phyloP scores from a whole-genome alignment of 2,797 vertebrate genomes.

The Micrastur ruficollis region DNA sequence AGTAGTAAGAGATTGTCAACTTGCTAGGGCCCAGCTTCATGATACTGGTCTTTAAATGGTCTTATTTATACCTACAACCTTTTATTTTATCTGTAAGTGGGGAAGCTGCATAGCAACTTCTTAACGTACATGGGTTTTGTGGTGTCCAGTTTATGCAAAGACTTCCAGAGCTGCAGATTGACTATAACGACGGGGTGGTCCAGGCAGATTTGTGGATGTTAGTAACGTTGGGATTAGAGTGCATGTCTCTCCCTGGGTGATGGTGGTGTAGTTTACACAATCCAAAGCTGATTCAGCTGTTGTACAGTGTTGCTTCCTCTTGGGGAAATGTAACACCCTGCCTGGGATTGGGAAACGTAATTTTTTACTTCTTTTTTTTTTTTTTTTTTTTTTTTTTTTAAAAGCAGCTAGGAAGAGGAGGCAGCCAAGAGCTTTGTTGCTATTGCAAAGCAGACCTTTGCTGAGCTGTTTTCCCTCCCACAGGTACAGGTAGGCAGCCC shows the following conservation, averaged over 20 bases:
- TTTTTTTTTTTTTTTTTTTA: neutral
- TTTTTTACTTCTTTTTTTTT: neutral
- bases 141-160: neutral
- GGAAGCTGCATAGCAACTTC: neutral
- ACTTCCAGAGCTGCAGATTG: neutral
- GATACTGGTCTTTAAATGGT: neutral
- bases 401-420: neutral
- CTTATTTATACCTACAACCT: neutral
- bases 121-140: rapidly evolving
- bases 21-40: neutral
- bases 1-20: neutral
- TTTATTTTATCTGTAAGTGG: neutral
- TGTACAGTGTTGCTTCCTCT: neutral
- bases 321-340: neutral
- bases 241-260: neutral
- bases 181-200: rapidly evolving
- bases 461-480: neutral
- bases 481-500: neutral
- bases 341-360: neutral
- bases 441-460: neutral
- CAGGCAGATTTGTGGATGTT: neutral
- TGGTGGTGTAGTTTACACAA: neutral
- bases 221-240: neutral
- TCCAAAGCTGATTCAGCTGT: neutral
- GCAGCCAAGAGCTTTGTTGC: neutral